Evolutionary conservation across 2,888 invertebrate species (phyloP).

Genomic region (Villa cingulata): DNA sequence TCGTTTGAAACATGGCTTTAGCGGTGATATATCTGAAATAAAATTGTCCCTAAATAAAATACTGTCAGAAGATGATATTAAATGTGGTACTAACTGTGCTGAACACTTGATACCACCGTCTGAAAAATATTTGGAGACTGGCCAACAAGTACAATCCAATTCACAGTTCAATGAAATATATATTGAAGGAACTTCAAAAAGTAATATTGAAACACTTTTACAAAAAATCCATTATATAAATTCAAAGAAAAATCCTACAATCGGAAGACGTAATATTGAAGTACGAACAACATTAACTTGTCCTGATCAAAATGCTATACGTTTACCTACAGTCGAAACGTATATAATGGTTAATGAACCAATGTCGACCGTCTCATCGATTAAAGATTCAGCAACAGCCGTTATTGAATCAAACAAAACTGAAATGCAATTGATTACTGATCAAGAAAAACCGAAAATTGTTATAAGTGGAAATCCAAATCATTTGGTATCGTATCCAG

Average conservation of each 20-base stretch:
- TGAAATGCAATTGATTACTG: not conserved
- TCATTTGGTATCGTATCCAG: constrained; percentile 33
- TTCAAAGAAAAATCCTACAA: constrained; percentile 83
- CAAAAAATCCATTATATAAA: constrained; percentile 86
- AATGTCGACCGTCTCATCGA: not conserved
- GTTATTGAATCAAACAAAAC: constrained; percentile 3
- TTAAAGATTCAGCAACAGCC: not conserved
- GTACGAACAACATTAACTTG: constrained; percentile 32
- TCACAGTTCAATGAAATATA: constrained; percentile 59
- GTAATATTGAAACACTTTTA: constrained; percentile 75
- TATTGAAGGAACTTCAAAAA: constrained; percentile 80
- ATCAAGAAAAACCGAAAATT: constrained; percentile 15
- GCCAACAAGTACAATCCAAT: constrained; percentile 61
- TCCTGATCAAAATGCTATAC: constrained; percentile 28
- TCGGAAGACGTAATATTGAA: constrained; percentile 67
- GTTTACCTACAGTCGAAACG: constrained; percentile 32
- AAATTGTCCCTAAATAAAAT: constrained; percentile 25
- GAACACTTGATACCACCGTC: constrained; percentile 41
- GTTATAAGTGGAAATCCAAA: constrained; percentile 26
- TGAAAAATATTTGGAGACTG: constrained; percentile 59
- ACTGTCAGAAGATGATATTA: constrained; percentile 26
- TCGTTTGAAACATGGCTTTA: constrained; percentile 64
- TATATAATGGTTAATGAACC: constrained; percentile 35
- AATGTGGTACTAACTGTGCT: constrained; percentile 33
- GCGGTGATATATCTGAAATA: constrained; percentile 35